Base-by-base conservation (phyloP, 1,140 invertebrate genomes). In the Choristoneura fumiferana region DNA sequence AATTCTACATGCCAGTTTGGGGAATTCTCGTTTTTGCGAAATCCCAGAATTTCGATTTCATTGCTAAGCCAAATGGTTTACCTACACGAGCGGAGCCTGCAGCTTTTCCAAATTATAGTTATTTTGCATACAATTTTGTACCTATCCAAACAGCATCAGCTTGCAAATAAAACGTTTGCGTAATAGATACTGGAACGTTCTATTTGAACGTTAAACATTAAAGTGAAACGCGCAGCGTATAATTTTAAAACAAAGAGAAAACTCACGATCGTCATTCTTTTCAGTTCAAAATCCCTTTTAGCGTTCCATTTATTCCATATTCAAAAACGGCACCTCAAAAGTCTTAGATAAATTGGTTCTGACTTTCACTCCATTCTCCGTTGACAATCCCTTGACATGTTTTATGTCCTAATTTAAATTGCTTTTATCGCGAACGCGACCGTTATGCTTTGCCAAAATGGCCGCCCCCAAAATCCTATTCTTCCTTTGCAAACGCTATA, bases 391-490 rank as follows among this genome's bases (percentile, higher is more conserved):
- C 73, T 73, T 77, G 78, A 78, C 81, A 65, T 84, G 75, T 78
- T 84, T 84, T 83, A 87, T 78, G 78, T 73, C 68, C 73, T 76
- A 76, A 84, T 87, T 83, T 80, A 80, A 83, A 84, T 81, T 81
- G 73, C 61, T 74, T 69, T 78, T 78, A 79, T 82, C 75, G 67
- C 54, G 65, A 78, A 71, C 69, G 67, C 71, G 68, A 57, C 73
- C 63, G 63, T 73, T 72, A 66, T 69, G 75, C 59, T 54, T 54
- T 62, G 58, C 52, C 37, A 56, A 63, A 68, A 70, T 57, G 62
- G 63, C 64, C 60, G 58, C 40, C 43, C 36, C 65, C 22, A 34
- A 57, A 65, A 69, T 65, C 65, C 49, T 69, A 67, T 76, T 78
- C 71, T 74, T 78, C 75, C 71, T 66, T 68, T 54, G 45, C 43